phyloP scores from a whole-genome alignment of 2,797 vertebrate genomes.

The Chanos chanos region DNA sequence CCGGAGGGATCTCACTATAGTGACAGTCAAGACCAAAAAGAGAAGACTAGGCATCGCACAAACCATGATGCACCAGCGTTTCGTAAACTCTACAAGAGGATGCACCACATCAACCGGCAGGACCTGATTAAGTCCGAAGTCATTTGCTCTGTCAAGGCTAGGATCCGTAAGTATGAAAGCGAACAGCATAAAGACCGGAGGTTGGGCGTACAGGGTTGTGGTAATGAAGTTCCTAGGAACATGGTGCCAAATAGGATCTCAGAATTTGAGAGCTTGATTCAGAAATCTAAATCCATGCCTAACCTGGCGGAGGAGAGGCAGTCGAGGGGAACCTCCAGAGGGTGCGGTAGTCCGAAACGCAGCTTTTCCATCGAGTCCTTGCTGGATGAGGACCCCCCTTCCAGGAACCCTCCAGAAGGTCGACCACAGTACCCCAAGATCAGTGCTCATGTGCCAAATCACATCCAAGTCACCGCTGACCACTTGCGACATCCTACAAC shows the following conservation, averaged over 20 bases:
- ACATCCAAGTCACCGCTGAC: slow-evolving; percentile 76
- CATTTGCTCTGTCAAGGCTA: slow-evolving; percentile 80
- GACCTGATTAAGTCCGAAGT: slow-evolving; percentile 77
- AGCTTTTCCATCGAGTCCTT: slow-evolving; percentile 81
- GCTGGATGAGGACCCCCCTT: slow-evolving; percentile 71
- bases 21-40: slow-evolving; percentile 8
- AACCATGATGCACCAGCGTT: slow-evolving; percentile 79
- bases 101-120: slow-evolving; percentile 85
- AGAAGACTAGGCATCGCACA: slow-evolving; percentile 58
- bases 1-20: slow-evolving; percentile 46
- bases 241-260: slow-evolving; percentile 86
- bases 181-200: slow-evolving; percentile 62
- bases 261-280: slow-evolving; percentile 82
- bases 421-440: slow-evolving; percentile 54
- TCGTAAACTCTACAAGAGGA: slow-evolving; percentile 83
- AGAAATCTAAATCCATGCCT: slow-evolving; percentile 88
- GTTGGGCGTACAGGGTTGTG: slow-evolving; percentile 49
- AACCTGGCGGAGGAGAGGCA: slow-evolving; percentile 72
- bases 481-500: slow-evolving; percentile 48
- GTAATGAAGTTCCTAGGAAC: slow-evolving; percentile 79
- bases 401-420: slow-evolving; percentile 65
- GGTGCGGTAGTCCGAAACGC: slow-evolving; percentile 61
- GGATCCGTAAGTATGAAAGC: slow-evolving; percentile 79
- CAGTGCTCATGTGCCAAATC: slow-evolving; percentile 73
- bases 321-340: slow-evolving; percentile 59